These are phyloP conservation scores for Ctena decussata DNA, from an alignment of 2,888 invertebrate genomes.

Conservation along the genomic window DNA sequence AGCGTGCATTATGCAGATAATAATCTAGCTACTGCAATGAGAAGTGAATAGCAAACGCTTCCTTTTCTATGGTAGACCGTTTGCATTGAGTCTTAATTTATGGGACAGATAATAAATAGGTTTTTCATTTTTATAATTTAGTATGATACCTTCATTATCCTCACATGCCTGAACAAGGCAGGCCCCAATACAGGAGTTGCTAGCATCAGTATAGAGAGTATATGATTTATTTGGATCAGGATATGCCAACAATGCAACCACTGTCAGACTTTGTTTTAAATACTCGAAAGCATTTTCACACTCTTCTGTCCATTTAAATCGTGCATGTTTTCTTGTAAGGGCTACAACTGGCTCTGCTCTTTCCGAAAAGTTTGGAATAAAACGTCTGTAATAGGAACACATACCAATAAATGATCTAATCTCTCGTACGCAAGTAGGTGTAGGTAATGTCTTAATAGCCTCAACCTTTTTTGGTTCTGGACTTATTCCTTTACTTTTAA, in stretches of 20 bases:
- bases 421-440: neutral
- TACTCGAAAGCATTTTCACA: neutral
- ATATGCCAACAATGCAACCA: neutral
- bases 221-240: neutral
- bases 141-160: neutral
- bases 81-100: neutral
- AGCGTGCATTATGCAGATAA: neutral
- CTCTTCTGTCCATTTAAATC: neutral
- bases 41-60: neutral
- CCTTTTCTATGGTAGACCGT: neutral
- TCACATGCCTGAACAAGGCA: neutral
- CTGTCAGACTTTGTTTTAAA: neutral
- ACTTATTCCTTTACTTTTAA: too few relatives aligned
- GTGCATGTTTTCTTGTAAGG: neutral
- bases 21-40: neutral
- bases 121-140: neutral
- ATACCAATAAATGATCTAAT: neutral
- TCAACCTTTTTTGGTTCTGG: too few relatives aligned
- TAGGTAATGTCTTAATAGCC: too few relatives aligned
- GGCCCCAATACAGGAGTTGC: neutral
- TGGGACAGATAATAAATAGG: neutral
- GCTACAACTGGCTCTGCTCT: neutral
- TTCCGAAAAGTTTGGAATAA: neutral
- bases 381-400: neutral
- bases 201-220: neutral